Base-by-base conservation (phyloP, 2,888 invertebrate species). In the Orthosia cruda region DNA sequence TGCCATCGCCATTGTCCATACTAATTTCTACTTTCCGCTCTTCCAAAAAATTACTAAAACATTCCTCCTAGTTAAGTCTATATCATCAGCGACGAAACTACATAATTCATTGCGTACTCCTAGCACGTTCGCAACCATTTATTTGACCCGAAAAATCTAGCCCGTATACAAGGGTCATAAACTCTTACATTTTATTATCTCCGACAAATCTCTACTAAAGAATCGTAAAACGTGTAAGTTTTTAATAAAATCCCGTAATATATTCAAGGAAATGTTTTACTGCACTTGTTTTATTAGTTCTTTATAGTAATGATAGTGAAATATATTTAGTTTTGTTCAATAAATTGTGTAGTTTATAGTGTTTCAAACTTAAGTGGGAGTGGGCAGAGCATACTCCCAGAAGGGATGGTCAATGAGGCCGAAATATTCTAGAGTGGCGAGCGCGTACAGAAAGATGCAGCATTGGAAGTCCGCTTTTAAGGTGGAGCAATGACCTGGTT, bases 141-240 rank as follows among this genome's bases (percentile, higher is more conserved):
- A 82, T 85, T 81, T 66, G 81, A 84, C 65, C 82, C 82, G 62
- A 71, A 82, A 81, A 82, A 85, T 85, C 82, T 71, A 76, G 85
- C 49, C 49, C 3, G 54, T 70, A 54, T 64, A 84, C 75, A 75
- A 58, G 71, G 52, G 47, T 49, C 66, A 74, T 84, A 84, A 86
- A 86, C 63, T 71, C 47, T 67, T 63, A 76, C 65, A 74, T 74
- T 84, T 86, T 83, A 84, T 80, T 80, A 86, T 59, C 73, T n/a
- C 63, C 32, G 0, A 63, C 68, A 74, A 74, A 84, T 80, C 61
- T 74, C 59, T 70, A 74, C 71, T 81, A 61, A 70, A 71, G 40
- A 59, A 77, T 77, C 84, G 74, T 85, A 84, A 85, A 87, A 74
- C 67, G 78, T 80, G 80, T 75, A 69, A 77, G 80, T 80, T 84